Evolutionary conservation across 1,140 invertebrate species (phyloP).

Genomic region (Vollenhovia emeryi): DNA sequence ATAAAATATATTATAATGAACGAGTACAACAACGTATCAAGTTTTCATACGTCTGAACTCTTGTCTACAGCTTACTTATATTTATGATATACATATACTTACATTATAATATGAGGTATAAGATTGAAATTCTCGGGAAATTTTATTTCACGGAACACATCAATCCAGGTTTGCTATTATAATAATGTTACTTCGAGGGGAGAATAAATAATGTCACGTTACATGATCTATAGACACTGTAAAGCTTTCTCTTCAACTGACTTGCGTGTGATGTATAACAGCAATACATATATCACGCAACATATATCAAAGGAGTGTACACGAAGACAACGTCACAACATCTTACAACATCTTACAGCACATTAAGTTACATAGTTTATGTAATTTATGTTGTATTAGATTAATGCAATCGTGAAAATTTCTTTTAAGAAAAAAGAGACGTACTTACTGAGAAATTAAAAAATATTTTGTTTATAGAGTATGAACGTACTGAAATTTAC

Average conservation of each 20-base stretch:
- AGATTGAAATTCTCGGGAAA: background rate
- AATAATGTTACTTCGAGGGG: background rate
- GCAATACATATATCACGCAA: background rate
- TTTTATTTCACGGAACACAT: background rate
- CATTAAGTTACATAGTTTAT: background rate
- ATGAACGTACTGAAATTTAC: background rate
- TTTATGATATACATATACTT: too few relatives aligned
- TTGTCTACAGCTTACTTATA: background rate
- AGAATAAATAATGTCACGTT: background rate
- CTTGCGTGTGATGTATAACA: background rate
- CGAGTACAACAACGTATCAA: background rate
- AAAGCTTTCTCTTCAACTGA: background rate
- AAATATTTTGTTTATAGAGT: background rate
- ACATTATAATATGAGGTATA: background rate
- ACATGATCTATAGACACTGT: background rate
- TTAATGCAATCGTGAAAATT: background rate
- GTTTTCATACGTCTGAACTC: background rate
- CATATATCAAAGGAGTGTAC: background rate
- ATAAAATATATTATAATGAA: constrained; percentile 8
- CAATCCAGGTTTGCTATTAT: background rate
- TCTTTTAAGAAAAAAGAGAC: background rate
- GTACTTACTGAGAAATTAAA: background rate
- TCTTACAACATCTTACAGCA: background rate
- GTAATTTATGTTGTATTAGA: background rate
- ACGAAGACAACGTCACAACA: background rate